Base-by-base conservation (phyloP, 2,113 vertebrate species). In the Haliaeetus leucogaster region DNA sequence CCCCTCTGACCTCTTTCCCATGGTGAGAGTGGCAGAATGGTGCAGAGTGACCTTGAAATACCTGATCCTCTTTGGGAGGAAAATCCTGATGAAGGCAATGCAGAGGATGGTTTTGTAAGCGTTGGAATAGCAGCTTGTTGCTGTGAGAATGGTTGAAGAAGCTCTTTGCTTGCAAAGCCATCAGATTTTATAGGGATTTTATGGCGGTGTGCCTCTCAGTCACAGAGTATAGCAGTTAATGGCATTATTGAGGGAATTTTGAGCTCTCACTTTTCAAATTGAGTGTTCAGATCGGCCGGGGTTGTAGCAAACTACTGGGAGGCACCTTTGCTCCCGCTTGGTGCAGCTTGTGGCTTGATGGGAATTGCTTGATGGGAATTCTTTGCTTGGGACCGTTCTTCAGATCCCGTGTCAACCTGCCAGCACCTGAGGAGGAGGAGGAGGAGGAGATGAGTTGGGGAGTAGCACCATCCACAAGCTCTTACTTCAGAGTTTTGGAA, bases 91-190 rank as follows among this genome's bases (percentile, higher is more conserved):
- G 42, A 42, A 55, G 36, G 53, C 36, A 30, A 5, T 7, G 36
- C 22, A 36, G 42, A 27, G 30, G 26, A 22, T 63, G 65, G 21
- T 21, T 62, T 55, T 78, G 18, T 7, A 13, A 43, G 68, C 0
- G 0, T 20, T 55, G 58, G 32, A n/a, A 10, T 9, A 48, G 80
- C 2, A 1, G 5, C 6, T 0, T 2, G 23, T 62, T 58, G 34
- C 58, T 38, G 20, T 22, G 30, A 36, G 48, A 26, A 20, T 14
- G 38, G 30, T n/a, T 62, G 14, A 38, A 61, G 47, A 45, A 3
- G 23, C n/a, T 55, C 9, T 50, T 50, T 43, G n/a, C 27, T 94
- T 67, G 59, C 53, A n/a, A 52, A 90, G 16, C 27, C 8, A 5
- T 36, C 13, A 34, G n/a, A 2, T 56, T 62, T 80, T 62, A 6